These are phyloP conservation scores for Scaptomyza graminum DNA, from an alignment of 1,140 invertebrate genomes.

Conservation along the genomic window DNA sequence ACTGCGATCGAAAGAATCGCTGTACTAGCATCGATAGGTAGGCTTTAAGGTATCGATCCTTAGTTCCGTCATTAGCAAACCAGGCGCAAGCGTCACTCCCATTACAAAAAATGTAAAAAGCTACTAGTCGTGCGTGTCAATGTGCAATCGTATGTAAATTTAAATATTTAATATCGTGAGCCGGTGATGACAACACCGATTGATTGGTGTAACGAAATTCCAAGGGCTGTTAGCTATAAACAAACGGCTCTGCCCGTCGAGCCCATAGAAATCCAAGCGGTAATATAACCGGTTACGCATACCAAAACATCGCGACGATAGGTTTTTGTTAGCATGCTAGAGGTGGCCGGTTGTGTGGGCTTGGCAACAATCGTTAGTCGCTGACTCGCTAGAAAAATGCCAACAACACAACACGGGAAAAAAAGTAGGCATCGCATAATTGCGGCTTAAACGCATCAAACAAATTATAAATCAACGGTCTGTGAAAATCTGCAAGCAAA, in stretches of 20 bases:
- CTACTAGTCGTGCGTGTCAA: constrained; percentile 36
- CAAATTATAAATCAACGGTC: constrained; percentile 43
- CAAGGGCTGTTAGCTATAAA: constrained; percentile 23
- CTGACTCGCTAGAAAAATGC: constrained; percentile 54
- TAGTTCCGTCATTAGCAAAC: constrained; percentile 22
- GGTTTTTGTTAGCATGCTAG: constrained; percentile 44
- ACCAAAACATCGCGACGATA: constrained; percentile 51
- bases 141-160: constrained; percentile 43
- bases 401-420: constrained; percentile 54
- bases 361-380: constrained; percentile 38
- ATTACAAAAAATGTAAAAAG: constrained; percentile 44
- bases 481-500: constrained; percentile 36
- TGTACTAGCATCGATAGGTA: constrained; percentile 21
- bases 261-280: constrained; percentile 27
- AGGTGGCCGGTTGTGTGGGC: constrained; percentile 25
- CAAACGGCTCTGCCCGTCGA: constrained; percentile 31
- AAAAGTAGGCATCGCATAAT: constrained; percentile 42
- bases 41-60: constrained; percentile 33
- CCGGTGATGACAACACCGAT: constrained; percentile 2
- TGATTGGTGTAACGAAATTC: constrained; percentile 11
- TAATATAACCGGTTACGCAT: constrained; percentile 58
- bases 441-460: constrained; percentile 36
- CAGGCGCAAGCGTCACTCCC: constrained; percentile 52
- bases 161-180: constrained; percentile 17
- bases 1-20: constrained; percentile 10